A percentile compares a stretch with the other conserved stretches of the same genome.
phyloP scores from a whole-genome alignment of 2,797 vertebrate species.

The Bradypodion pumilum region DNA sequence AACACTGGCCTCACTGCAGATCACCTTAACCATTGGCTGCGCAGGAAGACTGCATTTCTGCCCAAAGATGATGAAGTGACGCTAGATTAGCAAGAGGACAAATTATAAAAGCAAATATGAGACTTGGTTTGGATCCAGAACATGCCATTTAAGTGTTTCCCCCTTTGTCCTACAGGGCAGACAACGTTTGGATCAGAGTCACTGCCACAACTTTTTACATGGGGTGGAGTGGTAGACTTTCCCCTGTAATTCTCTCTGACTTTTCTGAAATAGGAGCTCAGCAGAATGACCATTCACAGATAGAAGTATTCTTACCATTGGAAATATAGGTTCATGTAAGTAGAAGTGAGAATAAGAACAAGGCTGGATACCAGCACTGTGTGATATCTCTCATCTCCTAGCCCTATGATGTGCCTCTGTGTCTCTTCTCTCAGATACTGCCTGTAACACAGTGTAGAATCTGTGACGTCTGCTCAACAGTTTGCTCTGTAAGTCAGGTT shows the following conservation, averaged over 20 bases:
- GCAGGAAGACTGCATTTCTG: not conserved
- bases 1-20: not conserved
- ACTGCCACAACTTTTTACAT: not conserved
- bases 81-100: not conserved
- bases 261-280: not conserved
- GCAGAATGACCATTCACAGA: not conserved
- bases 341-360: not conserved
- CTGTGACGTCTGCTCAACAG: no score
- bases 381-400: not conserved
- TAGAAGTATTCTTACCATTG: conserved; percentile 11
- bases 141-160: not conserved
- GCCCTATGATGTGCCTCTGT: fast-evolving
- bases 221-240: not conserved
- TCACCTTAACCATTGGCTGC: not conserved
- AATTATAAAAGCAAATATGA: no score
- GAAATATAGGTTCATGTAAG: conserved; percentile 10
- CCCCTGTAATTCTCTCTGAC: not conserved
- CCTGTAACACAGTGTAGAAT: not conserved
- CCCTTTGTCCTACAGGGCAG: not conserved
- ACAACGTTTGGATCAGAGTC: not conserved
- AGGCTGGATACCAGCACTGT: not conserved
- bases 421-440: not conserved
- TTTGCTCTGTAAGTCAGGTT: no score
- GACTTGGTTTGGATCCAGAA: not conserved
- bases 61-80: not conserved